Evolutionary conservation across 2,797 vertebrate species (phyloP).

Genomic region (Falco biarmicus): DNA sequence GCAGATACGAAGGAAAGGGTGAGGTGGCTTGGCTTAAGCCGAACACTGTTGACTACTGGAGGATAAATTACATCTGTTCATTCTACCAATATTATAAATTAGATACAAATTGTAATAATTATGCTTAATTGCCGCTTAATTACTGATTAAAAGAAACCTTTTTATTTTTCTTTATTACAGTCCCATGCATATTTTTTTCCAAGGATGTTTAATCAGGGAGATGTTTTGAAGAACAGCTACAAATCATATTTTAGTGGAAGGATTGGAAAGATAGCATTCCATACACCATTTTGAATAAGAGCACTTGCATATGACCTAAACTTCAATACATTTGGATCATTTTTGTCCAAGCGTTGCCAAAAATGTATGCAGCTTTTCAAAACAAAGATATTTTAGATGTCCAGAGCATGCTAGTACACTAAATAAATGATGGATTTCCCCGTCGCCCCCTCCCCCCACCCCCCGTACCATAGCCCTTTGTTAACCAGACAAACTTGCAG

Average conservation of each 20-base stretch:
- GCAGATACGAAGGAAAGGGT: not conserved
- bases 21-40: slow-evolving; percentile 23
- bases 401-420: not conserved
- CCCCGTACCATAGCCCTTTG: not conserved
- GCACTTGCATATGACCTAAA: not conserved
- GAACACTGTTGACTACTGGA: slow-evolving; percentile 4
- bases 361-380: not conserved
- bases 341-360: not conserved
- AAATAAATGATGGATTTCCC: not conserved
- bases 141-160: slow-evolving; percentile 61
- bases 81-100: slow-evolving; percentile 42
- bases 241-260: slow-evolving; percentile 37
- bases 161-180: slow-evolving; percentile 46
- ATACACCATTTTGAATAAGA: not conserved
- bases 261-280: not conserved
- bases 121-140: slow-evolving; percentile 62
- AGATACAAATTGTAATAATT: slow-evolving; percentile 65
- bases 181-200: not conserved
- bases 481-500: not conserved
- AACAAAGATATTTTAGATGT: not conserved
- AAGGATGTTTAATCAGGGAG: slow-evolving; percentile 52
- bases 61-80: slow-evolving; percentile 35
- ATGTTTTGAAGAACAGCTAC: slow-evolving; percentile 19
- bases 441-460: too few relatives aligned
- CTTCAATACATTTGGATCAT: not conserved